Conservation (phyloP, 2,797 vertebrate genomes). For the Rallus crepitans region DNA sequence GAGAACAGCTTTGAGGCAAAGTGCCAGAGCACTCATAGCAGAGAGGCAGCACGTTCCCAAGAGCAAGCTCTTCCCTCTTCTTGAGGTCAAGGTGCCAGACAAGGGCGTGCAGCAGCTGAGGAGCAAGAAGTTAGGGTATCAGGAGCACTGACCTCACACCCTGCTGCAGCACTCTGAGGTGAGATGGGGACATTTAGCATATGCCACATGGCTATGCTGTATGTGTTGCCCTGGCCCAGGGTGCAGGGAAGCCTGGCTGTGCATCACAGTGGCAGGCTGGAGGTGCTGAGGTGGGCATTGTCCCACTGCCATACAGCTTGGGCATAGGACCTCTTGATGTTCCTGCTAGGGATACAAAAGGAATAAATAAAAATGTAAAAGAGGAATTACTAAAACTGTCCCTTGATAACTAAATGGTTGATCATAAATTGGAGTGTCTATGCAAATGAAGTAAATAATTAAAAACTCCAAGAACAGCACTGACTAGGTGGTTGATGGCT, state of each 20-base stretch:
- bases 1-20: not conserved
- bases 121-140: not conserved
- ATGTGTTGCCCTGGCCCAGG: accelerated
- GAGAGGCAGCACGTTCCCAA: accelerated
- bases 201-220: accelerated
- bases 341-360: constrained; percentile 57
- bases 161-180: accelerated
- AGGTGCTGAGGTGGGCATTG: not conserved
- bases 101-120: not conserved
- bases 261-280: not conserved
- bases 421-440: constrained; percentile 84
- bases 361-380: constrained; percentile 77
- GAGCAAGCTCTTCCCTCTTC: not conserved
- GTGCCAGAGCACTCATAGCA: not conserved
- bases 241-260: accelerated
- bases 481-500: constrained; percentile 85
- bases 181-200: not conserved
- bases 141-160: not conserved
- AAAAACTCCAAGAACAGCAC: constrained; percentile 82
- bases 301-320: not conserved
- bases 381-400: constrained; percentile 79
- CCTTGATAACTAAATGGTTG: constrained; percentile 78
- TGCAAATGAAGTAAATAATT: constrained; percentile 88
- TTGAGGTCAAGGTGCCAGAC: not conserved
- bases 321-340: not conserved